These are phyloP conservation scores for Schizotus pectinicornis DNA, from an alignment of 2,888 invertebrate genomes.

Conservation along the genomic window DNA sequence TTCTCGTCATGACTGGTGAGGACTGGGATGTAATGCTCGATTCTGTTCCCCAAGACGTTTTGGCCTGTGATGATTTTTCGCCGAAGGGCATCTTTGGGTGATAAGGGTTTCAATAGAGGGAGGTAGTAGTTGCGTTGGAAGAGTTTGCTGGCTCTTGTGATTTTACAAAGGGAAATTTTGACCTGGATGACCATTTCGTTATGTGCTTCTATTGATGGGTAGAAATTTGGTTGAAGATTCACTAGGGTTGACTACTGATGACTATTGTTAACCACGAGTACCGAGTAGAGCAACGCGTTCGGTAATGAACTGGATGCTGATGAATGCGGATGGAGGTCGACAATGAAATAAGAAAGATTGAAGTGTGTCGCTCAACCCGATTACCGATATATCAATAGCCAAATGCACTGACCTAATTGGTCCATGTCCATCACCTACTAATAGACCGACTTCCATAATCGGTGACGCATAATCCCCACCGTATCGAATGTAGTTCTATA, in stretches of 20 bases:
- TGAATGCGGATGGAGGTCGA: conserved; percentile 39
- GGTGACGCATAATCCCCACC: conserved; percentile 57
- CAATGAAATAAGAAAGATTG: conserved; percentile 35
- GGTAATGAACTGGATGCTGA: conserved; percentile 49
- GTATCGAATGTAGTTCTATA: conserved; percentile 54
- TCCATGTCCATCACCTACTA: conserved; percentile 39
- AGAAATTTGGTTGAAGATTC: conserved; percentile 21
- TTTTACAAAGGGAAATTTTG: conserved; percentile 70
- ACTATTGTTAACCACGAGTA: conserved; percentile 41
- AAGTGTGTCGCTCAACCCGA: conserved; percentile 41
- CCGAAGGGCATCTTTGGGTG: conserved; percentile 79
- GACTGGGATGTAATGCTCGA: conserved; percentile 80
- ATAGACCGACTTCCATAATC: conserved; percentile 55
- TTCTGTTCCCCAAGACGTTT: conserved; percentile 63
- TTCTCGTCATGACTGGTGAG: conserved; percentile 61
- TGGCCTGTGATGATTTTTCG: conserved; percentile 81
- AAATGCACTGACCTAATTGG: conserved; percentile 47
- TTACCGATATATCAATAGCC: conserved; percentile 46
- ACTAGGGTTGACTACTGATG: conserved; percentile 32
- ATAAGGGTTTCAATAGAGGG: conserved; percentile 79
- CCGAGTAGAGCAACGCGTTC: conserved; percentile 39
- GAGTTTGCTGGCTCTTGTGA: conserved; percentile 79
- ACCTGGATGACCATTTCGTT: conserved; percentile 53
- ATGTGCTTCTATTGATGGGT: conserved; percentile 40
- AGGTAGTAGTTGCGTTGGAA: conserved; percentile 84